A percentile compares a stretch with the other conserved stretches of the same genome.
Evolutionary conservation across 2,888 invertebrate species (phyloP).

Genomic region (Pammene aurita): DNA sequence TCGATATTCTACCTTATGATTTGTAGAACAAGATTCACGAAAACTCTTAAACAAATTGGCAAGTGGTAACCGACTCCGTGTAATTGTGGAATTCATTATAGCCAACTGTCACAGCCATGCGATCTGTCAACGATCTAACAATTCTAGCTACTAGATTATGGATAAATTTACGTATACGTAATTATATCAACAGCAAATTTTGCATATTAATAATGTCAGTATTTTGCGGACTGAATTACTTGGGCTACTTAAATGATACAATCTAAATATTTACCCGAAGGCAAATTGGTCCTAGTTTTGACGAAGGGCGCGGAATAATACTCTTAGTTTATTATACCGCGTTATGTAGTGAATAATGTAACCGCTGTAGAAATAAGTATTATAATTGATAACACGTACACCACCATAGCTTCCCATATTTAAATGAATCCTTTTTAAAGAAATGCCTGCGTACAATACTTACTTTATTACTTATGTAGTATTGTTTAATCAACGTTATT

Average conservation of each 20-base stretch:
- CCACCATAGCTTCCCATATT: too few species aligned
- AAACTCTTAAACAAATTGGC: constrained; percentile 19
- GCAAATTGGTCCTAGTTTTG: constrained; percentile 1
- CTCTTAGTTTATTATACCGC: too few species aligned
- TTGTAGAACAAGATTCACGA: background rate
- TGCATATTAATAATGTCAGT: constrained; percentile 15
- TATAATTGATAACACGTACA: too few species aligned
- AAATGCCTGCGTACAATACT: too few species aligned
- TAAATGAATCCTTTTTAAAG: too few species aligned
- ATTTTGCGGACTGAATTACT: background rate
- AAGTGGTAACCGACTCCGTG: constrained; percentile 49
- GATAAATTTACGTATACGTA: constrained; percentile 44
- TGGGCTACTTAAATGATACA: background rate
- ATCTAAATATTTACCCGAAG: background rate
- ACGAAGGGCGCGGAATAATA: background rate
- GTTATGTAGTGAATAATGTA: too few species aligned
- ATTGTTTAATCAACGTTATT: too few species aligned
- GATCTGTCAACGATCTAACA: constrained; percentile 55
- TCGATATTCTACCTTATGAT: constrained; percentile 16
- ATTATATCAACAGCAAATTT: constrained; percentile 20
- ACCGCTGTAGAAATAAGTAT: too few species aligned
- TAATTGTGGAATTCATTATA: constrained; percentile 59
- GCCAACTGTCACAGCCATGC: constrained; percentile 54
- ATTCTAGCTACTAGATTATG: constrained; percentile 51
- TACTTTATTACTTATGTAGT: too few species aligned